Conservation (phyloP, 1,140 invertebrate species). For the Propsilocerus akamusi region DNA sequence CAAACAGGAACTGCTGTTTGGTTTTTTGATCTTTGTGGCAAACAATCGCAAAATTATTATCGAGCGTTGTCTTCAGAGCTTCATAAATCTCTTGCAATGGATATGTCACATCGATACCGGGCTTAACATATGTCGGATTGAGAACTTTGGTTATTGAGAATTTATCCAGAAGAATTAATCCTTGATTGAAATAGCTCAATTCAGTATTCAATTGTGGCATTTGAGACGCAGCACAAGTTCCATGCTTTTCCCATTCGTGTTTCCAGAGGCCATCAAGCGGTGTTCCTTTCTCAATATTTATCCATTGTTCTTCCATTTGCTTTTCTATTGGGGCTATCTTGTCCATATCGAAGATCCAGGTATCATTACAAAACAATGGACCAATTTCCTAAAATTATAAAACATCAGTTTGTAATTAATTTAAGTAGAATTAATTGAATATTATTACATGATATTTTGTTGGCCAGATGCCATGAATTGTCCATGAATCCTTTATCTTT, state of each 20-base stretch:
- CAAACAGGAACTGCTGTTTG: constrained; percentile 33
- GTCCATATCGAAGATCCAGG: constrained; percentile 39
- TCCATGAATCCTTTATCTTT: constrained; percentile 39
- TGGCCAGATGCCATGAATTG: constrained; percentile 71
- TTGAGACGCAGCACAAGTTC: constrained; percentile 45
- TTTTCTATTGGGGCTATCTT: constrained; percentile 35
- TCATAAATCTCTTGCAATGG: constrained; percentile 31
- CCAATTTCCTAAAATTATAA: no score
- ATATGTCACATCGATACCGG: constrained; percentile 33
- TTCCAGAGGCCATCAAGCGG: constrained; percentile 45
- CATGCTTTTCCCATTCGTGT: constrained; percentile 74
- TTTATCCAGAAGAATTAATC: constrained; percentile 36
- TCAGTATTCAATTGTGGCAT: constrained; percentile 41
- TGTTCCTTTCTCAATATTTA: constrained; percentile 43
- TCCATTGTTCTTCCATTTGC: constrained; percentile 47
- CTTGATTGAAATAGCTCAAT: constrained; percentile 51
- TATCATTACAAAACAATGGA: constrained; percentile 45
- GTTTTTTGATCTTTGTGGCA: constrained; percentile 36
- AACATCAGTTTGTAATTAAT: no score
- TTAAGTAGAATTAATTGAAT: no score
- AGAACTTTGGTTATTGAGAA: constrained; percentile 46
- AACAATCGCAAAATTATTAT: constrained; percentile 39
- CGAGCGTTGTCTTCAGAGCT: constrained; percentile 30
- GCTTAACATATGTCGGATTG: constrained; percentile 31
- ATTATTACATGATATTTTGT: constrained; percentile 42